A percentile compares a stretch with the other conserved stretches of the same genome.
These are phyloP conservation scores for Sanderia malayensis DNA, from an alignment of 30 jellyfish, hydroid and myxozoan genomes.

Conservation along the genomic window DNA sequence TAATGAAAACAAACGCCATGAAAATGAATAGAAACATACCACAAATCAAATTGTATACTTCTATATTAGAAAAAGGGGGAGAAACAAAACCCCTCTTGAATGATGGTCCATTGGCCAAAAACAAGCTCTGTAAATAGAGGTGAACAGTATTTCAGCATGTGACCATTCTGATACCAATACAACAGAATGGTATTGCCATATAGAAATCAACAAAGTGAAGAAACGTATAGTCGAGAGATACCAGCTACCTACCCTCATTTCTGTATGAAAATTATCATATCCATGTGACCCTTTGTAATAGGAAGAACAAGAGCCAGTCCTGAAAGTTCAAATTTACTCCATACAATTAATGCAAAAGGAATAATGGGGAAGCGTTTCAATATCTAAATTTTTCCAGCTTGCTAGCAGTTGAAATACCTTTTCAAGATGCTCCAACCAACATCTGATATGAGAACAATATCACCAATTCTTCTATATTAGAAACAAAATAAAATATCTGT, in stretches of 20 bases:
- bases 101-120: slow-evolving; percentile 85
- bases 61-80: slow-evolving; percentile 50
- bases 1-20: background rate
- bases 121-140: slow-evolving; percentile 55
- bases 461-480: slow-evolving; percentile 72
- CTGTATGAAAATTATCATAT: slow-evolving; percentile 45
- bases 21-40: slow-evolving; percentile 18
- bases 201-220: background rate
- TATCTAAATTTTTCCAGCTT: too few species aligned
- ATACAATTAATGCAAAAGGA: too few species aligned
- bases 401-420: slow-evolving; percentile 14
- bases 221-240: background rate
- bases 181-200: too few species aligned
- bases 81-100: slow-evolving; percentile 51
- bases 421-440: slow-evolving; percentile 53
- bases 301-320: slow-evolving; percentile 38
- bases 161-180: too few species aligned
- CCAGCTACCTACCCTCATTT: slow-evolving; percentile 43
- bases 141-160: too few species aligned
- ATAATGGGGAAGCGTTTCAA: too few species aligned
- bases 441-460: slow-evolving; percentile 54
- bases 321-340: too few species aligned
- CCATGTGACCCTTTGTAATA: slow-evolving; percentile 61
- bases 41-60: slow-evolving; percentile 62
- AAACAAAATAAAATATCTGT: too few species aligned